These are phyloP conservation scores for Drosophila subpulchrella DNA, from an alignment of 1,140 invertebrate species.

Conservation along the genomic window DNA sequence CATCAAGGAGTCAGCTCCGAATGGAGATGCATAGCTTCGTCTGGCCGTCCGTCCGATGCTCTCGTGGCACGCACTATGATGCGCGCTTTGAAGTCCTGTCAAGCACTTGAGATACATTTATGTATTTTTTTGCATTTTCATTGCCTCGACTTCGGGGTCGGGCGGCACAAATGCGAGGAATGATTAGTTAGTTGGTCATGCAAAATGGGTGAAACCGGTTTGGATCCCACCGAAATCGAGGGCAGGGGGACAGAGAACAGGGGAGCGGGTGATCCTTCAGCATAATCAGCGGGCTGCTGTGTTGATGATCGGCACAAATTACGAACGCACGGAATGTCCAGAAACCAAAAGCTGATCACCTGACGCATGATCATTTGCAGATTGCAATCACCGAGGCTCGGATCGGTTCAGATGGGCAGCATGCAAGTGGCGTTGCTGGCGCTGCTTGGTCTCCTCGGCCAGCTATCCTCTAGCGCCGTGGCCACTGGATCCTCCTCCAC, in stretches of 20 bases:
- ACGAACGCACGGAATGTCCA: slow-evolving; percentile 73
- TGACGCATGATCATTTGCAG: slow-evolving; percentile 64
- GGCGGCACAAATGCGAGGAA: slow-evolving; percentile 62
- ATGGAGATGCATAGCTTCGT: slow-evolving; percentile 4
- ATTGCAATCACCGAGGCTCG: slow-evolving; percentile 43
- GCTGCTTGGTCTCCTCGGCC: slow-evolving; percentile 38
- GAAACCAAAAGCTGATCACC: slow-evolving; percentile 50
- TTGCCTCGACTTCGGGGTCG: slow-evolving; percentile 51
- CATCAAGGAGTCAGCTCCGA: slow-evolving; percentile 11
- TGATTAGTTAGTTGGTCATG: slow-evolving; percentile 79
- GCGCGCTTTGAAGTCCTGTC: slow-evolving; percentile 81
- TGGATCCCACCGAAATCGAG: slow-evolving; percentile 10
- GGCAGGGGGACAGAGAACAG: background rate
- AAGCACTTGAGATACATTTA: slow-evolving; percentile 82
- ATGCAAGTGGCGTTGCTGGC: slow-evolving; percentile 56
- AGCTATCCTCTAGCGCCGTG: slow-evolving; percentile 8
- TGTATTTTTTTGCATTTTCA: slow-evolving; percentile 80
- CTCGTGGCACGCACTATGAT: slow-evolving; percentile 77
- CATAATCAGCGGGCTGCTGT: slow-evolving; percentile 69
- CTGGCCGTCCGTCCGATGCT: slow-evolving; percentile 40
- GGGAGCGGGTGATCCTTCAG: slow-evolving; percentile 58
- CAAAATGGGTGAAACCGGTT: slow-evolving; percentile 79
- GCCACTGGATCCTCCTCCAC: slow-evolving; percentile 18
- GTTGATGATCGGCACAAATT: slow-evolving; percentile 67
- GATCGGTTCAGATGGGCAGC: slow-evolving; percentile 19